Base-by-base conservation (phyloP, 2,888 invertebrate species). In the Matsumyia berberina region DNA sequence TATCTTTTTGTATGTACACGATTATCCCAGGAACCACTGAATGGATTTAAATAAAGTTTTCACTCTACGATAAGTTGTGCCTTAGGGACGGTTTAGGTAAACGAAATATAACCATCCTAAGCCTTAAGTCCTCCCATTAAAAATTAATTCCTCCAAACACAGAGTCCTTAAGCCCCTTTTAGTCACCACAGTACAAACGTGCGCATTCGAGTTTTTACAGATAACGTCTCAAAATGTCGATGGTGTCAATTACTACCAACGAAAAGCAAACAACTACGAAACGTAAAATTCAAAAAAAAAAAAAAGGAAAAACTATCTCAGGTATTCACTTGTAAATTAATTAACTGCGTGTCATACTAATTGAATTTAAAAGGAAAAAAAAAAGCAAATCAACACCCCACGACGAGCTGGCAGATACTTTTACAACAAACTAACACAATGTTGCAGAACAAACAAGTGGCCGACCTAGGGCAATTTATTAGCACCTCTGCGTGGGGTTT, bases 221-320 rank as follows among this genome's bases (percentile, higher is more conserved):
- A 80, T 80, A 78, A 55, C 62, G 35, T 39, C 55, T 70, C 31
- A 9, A 70, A 55, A 44, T 60, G 37, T 60, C 44, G 58, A 51
- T 55, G 11, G 8, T 39, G 53, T 70, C 44, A 55, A 70, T 64
- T 70, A 39, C 12, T 3, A 44, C 11, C n/a, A 39, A 24, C 24
- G 12, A 60, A 24, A 17, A 57, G 15, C 37, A 39, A 31, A 35
- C 58, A 46, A 15, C 5, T 46, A 35, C 11, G 3, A 39, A 17
- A 39, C 19, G 29, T n/a, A 33, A 49, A 31, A 8, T 9, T 17
- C 4, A 24, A 24, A 24, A 24, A 37, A 35, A 17, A 11, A 12
- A 5, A 37, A 72, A 19, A 51, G 29, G 15, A 58, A 35, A 60
- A 51, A 49, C 29, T 70, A 29, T 29, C 46, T 53, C 8, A 60